These are phyloP conservation scores for Arenaria interpres DNA, from an alignment of 2,113 vertebrate species.

Conservation along the genomic window DNA sequence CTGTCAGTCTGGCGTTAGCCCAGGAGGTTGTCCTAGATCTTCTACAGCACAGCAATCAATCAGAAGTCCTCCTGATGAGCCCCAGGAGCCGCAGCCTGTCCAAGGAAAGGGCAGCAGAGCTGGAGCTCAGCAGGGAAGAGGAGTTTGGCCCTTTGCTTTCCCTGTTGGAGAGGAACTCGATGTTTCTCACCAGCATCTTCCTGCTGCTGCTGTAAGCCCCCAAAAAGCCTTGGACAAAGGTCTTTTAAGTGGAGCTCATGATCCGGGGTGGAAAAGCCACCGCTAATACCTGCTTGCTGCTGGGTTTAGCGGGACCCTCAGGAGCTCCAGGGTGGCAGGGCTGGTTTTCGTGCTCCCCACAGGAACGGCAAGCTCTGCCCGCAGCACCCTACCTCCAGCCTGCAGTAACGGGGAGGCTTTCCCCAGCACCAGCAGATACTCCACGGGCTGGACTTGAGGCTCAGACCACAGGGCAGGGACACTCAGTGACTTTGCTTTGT, in stretches of 20 bases:
- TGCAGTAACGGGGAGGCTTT: background rate
- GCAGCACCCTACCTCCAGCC: background rate
- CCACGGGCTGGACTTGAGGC: background rate
- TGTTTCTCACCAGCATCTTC: background rate
- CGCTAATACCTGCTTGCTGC: background rate
- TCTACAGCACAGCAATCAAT: background rate
- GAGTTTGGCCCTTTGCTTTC: background rate
- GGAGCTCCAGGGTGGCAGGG: background rate
- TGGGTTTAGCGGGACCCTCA: background rate
- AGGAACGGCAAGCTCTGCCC: background rate
- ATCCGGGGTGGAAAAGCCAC: background rate
- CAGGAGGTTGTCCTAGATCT: background rate
- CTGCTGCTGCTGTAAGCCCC: background rate
- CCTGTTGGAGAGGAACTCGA: fast-evolving
- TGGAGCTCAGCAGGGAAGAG: background rate
- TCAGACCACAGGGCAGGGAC: background rate
- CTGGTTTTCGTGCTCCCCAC: background rate
- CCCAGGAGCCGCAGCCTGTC: background rate
- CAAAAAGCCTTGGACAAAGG: background rate
- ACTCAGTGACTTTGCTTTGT: background rate
- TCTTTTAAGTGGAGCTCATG: background rate
- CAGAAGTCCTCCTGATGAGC: background rate
- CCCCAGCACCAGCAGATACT: background rate
- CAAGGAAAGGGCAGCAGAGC: background rate
- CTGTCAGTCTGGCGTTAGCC: background rate